Conservation (phyloP, 2,888 invertebrate genomes). For the Diarsia rubi region DNA sequence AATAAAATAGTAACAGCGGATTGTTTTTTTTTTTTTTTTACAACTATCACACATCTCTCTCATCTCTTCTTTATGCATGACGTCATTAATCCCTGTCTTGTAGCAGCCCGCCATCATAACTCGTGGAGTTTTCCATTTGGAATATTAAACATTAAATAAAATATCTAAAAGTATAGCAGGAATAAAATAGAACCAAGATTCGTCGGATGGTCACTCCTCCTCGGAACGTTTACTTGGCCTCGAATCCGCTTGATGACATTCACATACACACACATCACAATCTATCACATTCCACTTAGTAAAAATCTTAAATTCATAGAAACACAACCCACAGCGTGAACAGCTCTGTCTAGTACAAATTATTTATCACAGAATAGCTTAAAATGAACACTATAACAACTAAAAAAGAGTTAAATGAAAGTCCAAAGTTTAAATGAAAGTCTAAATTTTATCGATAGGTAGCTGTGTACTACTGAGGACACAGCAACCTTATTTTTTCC, state of each 20-base stretch:
- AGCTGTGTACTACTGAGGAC: background rate
- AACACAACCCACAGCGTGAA: background rate
- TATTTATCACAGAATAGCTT: background rate
- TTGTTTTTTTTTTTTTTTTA: too few species aligned
- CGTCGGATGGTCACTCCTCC: background rate
- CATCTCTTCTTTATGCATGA: background rate
- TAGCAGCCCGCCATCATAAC: background rate
- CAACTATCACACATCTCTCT: too few species aligned
- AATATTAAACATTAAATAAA: background rate
- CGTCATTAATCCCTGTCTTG: slow-evolving; percentile 3
- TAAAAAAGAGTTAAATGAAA: background rate
- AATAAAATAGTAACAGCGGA: too few species aligned
- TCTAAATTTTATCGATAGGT: background rate
- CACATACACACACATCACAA: background rate
- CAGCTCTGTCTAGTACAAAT: background rate
- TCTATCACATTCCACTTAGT: background rate
- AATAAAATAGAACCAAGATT: background rate
- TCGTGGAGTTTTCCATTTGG: background rate
- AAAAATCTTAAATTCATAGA: background rate
- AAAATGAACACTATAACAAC: background rate
- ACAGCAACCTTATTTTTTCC: background rate
- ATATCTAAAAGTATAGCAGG: background rate
- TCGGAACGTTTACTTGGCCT: background rate
- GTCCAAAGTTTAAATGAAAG: background rate
- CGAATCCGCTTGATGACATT: background rate